Percentiles rank a stretch among this genome's conserved stretches.
Evolutionary conservation across 2,888 invertebrate species (phyloP).

Genomic region (Patella ulyssiponensis): DNA sequence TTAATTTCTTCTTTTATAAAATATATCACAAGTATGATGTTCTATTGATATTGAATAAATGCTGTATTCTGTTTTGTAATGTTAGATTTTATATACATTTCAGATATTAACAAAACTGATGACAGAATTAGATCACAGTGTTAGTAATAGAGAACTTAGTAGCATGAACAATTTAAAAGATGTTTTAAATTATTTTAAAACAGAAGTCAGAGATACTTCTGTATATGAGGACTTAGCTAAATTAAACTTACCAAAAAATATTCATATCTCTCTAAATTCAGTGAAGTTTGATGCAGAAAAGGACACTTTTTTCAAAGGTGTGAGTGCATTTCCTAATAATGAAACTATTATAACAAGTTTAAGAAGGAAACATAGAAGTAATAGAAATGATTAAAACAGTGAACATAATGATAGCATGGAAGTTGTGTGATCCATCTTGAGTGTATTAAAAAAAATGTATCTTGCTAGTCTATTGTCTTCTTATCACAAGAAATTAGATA

Average conservation of each 20-base stretch:
- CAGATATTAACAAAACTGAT: slow-evolving; percentile 80
- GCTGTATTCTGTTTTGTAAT: too few species aligned
- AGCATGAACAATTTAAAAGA: slow-evolving; percentile 80
- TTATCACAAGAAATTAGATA: too few species aligned
- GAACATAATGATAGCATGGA: too few species aligned
- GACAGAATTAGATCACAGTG: slow-evolving; percentile 81
- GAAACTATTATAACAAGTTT: slow-evolving; percentile 89
- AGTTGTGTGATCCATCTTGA: too few species aligned
- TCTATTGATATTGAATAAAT: too few species aligned
- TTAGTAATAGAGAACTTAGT: slow-evolving; percentile 88
- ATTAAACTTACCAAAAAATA: slow-evolving; percentile 85
- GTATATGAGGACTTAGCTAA: slow-evolving; percentile 60
- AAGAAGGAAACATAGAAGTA: slow-evolving; percentile 70
- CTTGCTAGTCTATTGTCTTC: too few species aligned
- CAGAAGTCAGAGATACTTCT: slow-evolving; percentile 56
- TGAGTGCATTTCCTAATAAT: slow-evolving; percentile 87
- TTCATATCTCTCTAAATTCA: slow-evolving; percentile 87
- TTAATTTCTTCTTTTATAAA: too few species aligned
- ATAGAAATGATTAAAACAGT: background rate
- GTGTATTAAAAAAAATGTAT: too few species aligned
- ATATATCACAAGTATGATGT: too few species aligned
- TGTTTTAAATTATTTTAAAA: slow-evolving; percentile 59
- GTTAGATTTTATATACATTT: slow-evolving; percentile 27
- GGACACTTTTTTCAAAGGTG: slow-evolving; percentile 81
- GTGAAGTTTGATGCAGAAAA: slow-evolving; percentile 87